Evolutionary conservation across 2,113 vertebrate genomes (phyloP).

Genomic region (Leuciscus idus): DNA sequence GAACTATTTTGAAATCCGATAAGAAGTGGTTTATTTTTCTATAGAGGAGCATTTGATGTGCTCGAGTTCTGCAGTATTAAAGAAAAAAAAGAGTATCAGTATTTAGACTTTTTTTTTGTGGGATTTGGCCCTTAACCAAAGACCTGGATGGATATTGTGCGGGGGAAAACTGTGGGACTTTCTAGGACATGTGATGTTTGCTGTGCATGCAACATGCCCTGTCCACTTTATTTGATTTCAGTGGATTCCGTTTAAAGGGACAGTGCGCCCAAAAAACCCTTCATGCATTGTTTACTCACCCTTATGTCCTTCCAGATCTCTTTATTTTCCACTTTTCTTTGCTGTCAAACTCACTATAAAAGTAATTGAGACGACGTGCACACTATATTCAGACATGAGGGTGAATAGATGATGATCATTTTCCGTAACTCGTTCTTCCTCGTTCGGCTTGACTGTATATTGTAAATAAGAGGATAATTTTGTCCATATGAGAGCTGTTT

Average conservation of each 20-base stretch:
- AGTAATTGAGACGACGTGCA: no score
- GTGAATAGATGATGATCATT: background rate
- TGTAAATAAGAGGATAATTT: conserved; percentile 51
- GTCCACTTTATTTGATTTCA: background rate
- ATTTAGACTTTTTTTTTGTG: background rate
- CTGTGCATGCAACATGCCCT: conserved; percentile 45
- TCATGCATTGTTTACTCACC: background rate
- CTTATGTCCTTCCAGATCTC: background rate
- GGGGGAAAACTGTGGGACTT: background rate
- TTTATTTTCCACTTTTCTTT: background rate
- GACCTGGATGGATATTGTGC: background rate
- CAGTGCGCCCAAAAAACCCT: background rate
- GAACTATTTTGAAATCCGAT: conserved; percentile 32
- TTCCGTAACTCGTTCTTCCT: conserved; percentile 8
- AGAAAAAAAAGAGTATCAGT: background rate
- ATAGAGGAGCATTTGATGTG: conserved; percentile 28
- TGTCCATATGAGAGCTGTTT: background rate
- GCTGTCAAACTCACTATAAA: background rate
- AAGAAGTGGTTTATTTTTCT: conserved; percentile 56
- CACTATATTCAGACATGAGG: background rate
- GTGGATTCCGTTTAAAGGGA: conserved; percentile 9
- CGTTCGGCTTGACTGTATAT: conserved; percentile 36
- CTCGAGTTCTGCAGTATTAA: conserved; percentile 13
- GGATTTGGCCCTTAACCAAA: conserved; percentile 17
- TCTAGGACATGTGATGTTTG: conserved; percentile 34